Evolutionary conservation across 2,888 invertebrate species (phyloP), one percentile per base, ranked within the genome.

Genomic region (Eupithecia subumbrata): DNA sequence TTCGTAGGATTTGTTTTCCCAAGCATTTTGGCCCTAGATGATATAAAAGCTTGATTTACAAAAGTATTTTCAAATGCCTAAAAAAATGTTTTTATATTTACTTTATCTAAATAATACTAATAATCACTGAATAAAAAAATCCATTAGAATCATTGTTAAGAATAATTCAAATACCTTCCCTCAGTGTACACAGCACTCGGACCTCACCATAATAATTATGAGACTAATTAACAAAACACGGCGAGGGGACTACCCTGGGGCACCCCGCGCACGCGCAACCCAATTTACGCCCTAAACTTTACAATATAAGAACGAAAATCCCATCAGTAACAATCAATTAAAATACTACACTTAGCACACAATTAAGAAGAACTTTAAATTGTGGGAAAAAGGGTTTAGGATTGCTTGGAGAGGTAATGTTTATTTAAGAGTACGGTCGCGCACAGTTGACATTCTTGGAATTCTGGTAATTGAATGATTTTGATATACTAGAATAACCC

Each of bases 171-270:
- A 73, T 71, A 72, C 74, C 71, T 75, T 68, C 74, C 75, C 73
- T 76, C 76, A 71, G 75, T 81, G 78, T 76, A 77, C 77, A 79
- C 71, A 80, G 75, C 78, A 74, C 77, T 79, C 78, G 76, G 60
- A 76, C 75, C 73, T 76, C 74, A 76, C 79, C 78, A 76, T 78
- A 79, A 78, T 80, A 72, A 79, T 80, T 79, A 79, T 75, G 71
- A 77, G 75, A 76, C 80, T 79, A 81, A 81, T 81, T 81, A 81
- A 80, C 80, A 73, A 77, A 80, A 77, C 78, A 78, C 68, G 72
- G 76, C 72, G 78, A 75, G 74, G 76, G 74, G 74, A 73, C 73
- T 52, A 64, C 76, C 81, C 78, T 71, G 37, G 70, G 73, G 70
- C 76, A 48, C 37, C 45, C 70, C 74, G 63, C 43, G 37, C 67